Base-by-base conservation (phyloP, 2,113 vertebrate genomes). In the Excalfactoria chinensis region DNA sequence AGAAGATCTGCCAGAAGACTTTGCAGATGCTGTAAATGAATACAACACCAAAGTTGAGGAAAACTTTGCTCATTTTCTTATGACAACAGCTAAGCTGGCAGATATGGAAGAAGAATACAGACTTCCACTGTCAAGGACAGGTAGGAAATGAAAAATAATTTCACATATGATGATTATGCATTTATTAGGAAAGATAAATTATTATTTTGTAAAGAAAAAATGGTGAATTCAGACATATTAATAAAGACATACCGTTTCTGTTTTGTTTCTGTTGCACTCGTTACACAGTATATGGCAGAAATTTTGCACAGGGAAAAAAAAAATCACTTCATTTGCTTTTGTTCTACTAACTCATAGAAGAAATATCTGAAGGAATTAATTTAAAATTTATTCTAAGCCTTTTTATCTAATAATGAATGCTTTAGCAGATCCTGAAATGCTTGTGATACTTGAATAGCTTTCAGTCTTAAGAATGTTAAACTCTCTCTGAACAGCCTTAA, bases 1-100 rank as follows among this genome's bases (percentile, higher is more conserved):
- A 55, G 90, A 96, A 44, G 83, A 89, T 69, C 95, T 96, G 21
- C 96, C 95, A 63, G 25, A 95, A 80, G 94, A 96, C 11, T 96
- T 97, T 92, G 94, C 88, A 48, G 21, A 34, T 40, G 80, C 89
- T 84, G 75, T 94, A 40, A 26, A 95, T 25, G 89, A 97, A 18
- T 93, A 95, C 83, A 97, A 96, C 34, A 53, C 25, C 53, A 95
- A 82, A 84, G 84, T 90, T 51, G 6, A 84, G 46, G 66, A 93
- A 43, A 95, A 95, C 28, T 95, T 95, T 91, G 95, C 82, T 80
- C 90, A 92, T 53, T 97, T 96, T 82, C 92, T 97, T 63, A 80
- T 95, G 74, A 89, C 78, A 48, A 46, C 64, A 70, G 93, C 96
- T 43, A 94, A 83, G 8, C 64, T 96, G 80, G 92, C 94, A 70